These are phyloP conservation scores for Arnoldichthys spilopterus DNA, from an alignment of 2,797 vertebrate genomes.

Conservation along the genomic window DNA sequence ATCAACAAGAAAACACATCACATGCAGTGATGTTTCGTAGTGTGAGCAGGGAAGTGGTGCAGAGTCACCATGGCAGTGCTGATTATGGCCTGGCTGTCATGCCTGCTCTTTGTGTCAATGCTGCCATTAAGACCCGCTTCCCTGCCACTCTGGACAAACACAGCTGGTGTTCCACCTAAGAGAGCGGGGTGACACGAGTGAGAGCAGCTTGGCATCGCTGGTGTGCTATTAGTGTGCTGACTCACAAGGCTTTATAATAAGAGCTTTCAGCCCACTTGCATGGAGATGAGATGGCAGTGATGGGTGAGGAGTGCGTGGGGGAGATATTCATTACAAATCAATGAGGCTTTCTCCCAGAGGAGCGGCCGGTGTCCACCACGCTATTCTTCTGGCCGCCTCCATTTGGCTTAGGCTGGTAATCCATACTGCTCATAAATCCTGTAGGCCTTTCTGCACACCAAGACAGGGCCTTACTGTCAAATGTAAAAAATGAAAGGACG, in stretches of 20 bases:
- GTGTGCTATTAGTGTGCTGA: constrained; percentile 21
- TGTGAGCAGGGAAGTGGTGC: neutral
- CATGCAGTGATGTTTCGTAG: neutral
- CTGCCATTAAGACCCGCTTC: constrained; percentile 52
- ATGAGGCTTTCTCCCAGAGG: constrained; percentile 51
- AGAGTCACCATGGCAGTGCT: neutral
- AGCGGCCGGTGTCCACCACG: constrained; percentile 28
- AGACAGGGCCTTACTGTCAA: constrained; percentile 23
- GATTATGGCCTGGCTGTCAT: constrained; percentile 12
- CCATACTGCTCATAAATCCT: constrained; percentile 49
- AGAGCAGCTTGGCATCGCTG: constrained; percentile 25
- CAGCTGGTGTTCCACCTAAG: constrained; percentile 29
- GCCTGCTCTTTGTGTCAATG: constrained; percentile 28
- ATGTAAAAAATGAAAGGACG: constrained; percentile 24
- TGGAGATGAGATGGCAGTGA: constrained; percentile 30
- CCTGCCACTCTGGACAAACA: constrained; percentile 54
- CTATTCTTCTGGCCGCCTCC: constrained; percentile 30
- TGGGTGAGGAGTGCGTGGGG: constrained; percentile 38
- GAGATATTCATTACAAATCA: constrained; percentile 66
- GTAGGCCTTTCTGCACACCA: constrained; percentile 22
- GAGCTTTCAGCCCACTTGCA: constrained; percentile 38
- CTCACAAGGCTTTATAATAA: constrained; percentile 39
- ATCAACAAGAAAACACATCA: neutral
- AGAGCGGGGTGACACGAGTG: neutral
- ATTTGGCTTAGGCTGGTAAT: constrained; percentile 45